Conservation (phyloP, 2,888 invertebrate genomes). For the Xanthorhoe spadicearia region DNA sequence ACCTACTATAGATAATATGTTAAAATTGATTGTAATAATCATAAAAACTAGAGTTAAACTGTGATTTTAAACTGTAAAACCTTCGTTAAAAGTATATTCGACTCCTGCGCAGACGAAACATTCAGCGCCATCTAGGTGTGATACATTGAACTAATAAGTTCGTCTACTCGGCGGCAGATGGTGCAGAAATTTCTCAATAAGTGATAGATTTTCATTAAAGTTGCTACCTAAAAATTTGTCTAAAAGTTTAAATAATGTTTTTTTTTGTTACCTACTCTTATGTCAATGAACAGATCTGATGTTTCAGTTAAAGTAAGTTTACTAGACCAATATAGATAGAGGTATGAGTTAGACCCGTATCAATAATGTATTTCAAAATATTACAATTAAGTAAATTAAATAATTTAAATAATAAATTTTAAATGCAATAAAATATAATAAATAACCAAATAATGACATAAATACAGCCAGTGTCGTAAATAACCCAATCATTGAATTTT, state of each 20-base stretch:
- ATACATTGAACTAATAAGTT: conserved; percentile 37
- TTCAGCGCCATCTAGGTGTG: conserved; percentile 61
- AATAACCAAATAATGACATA: neutral
- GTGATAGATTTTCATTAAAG: no score
- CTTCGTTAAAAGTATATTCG: conserved; percentile 16
- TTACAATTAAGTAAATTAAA: no score
- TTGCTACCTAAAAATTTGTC: no score
- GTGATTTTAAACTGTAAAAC: neutral
- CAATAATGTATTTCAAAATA: no score
- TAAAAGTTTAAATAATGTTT: no score
- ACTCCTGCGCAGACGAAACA: conserved; percentile 57
- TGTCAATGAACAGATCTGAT: no score
- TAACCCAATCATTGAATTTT: conserved; percentile 5
- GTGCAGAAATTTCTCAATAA: conserved; percentile 32
- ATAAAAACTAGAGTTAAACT: neutral
- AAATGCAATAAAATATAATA: neutral
- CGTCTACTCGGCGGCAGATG: conserved; percentile 62
- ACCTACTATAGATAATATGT: no score
- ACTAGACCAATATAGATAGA: no score
- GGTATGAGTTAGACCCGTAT: no score
- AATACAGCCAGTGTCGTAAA: neutral
- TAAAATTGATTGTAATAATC: neutral
- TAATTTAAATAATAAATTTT: no score
- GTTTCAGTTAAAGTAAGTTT: no score
- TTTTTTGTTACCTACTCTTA: no score